Base-by-base conservation (phyloP, 2,888 invertebrate species). In the Philaethria dido region DNA sequence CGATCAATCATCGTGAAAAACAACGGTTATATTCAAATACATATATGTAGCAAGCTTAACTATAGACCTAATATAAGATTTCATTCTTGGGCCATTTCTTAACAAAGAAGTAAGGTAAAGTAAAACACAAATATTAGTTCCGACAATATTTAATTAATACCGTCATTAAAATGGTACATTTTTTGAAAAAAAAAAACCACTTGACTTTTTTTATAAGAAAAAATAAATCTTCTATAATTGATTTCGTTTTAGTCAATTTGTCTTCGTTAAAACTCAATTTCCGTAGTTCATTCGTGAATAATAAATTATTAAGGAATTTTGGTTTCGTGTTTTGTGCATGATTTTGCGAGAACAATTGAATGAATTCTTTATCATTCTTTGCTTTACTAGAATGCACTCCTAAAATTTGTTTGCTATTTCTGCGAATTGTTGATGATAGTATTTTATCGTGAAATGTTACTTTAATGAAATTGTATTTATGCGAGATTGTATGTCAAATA, bases 211-310 rank as follows among this genome's bases (percentile, higher is more conserved):
- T 52, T 33, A 16, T 33, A 13, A 18, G 6, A 8, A 54, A 54
- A 18, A 54, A 36, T 20, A 54, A 36, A 33, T 36, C 18, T 22
- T 81, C 84, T 85, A 84, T 90, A 92, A 92, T 90, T 91, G 90
- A 89, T 90, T 91, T 86, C 83, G 89, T 87, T 90, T 89, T 87
- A 88, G 87, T 91, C 88, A 89, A 90, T 91, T 89, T 90, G 89
- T 90, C 90, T 90, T 91, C 89, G 89, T 91, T 90, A 90, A 90
- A 91, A 89, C 88, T 85, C 90, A 88, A 91, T 91, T 89, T 89
- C 87, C 86, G 81, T 83, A 87, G 89, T 89, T 88, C 89, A 88
- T 89, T 89, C 89, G 88, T 87, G 87, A 89, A 89, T 89, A 89
- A 90, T 89, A 90, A 90, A 90, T 89, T 86, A 85, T 82, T 84